A percentile compares a stretch with the other conserved stretches of the same genome.
Conservation (phyloP, 1,140 invertebrate genomes). For the Drosophila ironensis region DNA sequence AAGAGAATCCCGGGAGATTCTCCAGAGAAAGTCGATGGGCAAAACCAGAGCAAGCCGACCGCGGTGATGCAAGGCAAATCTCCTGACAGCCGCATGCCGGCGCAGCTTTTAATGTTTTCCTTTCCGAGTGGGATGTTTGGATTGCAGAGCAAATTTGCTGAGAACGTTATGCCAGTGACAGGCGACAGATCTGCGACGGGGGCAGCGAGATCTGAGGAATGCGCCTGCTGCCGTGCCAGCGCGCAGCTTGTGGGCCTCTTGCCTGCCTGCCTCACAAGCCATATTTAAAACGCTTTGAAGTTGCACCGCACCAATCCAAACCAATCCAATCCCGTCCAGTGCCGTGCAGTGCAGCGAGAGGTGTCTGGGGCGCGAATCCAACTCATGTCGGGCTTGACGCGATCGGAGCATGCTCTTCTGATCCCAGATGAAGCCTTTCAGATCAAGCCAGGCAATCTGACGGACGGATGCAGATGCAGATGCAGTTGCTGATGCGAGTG, state of each 20-base stretch:
- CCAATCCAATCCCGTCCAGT: too few relatives aligned
- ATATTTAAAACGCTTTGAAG: slow-evolving; percentile 72
- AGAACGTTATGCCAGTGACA: slow-evolving; percentile 56
- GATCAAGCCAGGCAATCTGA: slow-evolving; percentile 25
- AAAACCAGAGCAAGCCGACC: slow-evolving; percentile 5
- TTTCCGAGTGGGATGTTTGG: slow-evolving; percentile 70
- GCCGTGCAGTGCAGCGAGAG: too few relatives aligned
- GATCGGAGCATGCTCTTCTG: slow-evolving; percentile 32
- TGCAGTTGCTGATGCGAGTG: slow-evolving; percentile 1
- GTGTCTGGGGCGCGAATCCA: slow-evolving; percentile 42
- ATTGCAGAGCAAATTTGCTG: slow-evolving; percentile 76
- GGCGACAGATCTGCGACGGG: slow-evolving; percentile 27
- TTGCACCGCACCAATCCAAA: slow-evolving; percentile 32
- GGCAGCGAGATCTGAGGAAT: slow-evolving; percentile 33
- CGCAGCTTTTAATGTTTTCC: slow-evolving; percentile 74
- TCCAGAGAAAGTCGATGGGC: slow-evolving; percentile 41
- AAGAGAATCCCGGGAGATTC: slow-evolving; percentile 41
- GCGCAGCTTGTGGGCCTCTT: neutral
- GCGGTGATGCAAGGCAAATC: slow-evolving; percentile 60
- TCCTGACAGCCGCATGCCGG: slow-evolving; percentile 64
- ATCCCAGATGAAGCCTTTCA: slow-evolving; percentile 30
- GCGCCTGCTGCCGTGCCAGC: slow-evolving; percentile 6
- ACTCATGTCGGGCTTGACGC: slow-evolving; percentile 40
- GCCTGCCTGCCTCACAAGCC: slow-evolving; percentile 43
- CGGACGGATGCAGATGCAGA: slow-evolving; percentile 25